Evolutionary conservation across 2,113 vertebrate species (phyloP).

Genomic region (Acrocephalus kingi): DNA sequence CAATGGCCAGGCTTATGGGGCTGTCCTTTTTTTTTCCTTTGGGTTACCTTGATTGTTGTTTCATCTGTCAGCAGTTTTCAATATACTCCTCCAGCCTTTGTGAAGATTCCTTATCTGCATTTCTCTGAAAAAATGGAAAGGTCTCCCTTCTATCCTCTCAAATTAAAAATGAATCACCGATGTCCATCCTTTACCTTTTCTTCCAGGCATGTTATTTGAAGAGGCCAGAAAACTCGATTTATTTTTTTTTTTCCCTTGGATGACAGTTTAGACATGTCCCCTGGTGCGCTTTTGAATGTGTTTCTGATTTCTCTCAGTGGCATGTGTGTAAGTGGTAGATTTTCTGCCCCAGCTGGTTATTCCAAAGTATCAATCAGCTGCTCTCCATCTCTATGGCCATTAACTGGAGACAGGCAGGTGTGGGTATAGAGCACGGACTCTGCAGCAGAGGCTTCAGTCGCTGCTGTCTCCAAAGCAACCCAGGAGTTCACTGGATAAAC

Average conservation of each 20-base stretch:
- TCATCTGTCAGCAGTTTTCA: neutral
- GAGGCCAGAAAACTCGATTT: neutral
- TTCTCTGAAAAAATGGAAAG: neutral
- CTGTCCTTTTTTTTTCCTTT: neutral
- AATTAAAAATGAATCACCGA: rapidly evolving
- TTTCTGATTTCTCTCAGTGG: neutral
- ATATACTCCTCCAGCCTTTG: neutral
- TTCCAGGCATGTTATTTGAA: neutral
- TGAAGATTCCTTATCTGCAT: neutral
- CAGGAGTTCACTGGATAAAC: neutral
- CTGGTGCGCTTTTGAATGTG: neutral
- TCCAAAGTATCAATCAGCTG: neutral
- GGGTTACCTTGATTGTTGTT: neutral
- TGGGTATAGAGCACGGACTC: rapidly evolving
- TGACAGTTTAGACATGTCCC: neutral
- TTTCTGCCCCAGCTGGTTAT: neutral
- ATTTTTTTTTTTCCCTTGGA: neutral
- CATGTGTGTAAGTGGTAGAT: neutral
- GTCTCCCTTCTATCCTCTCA: neutral
- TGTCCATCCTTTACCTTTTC: neutral
- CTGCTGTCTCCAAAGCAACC: neutral
- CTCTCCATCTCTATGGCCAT: neutral
- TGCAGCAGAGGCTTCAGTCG: neutral
- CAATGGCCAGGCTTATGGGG: neutral
- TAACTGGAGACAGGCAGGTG: neutral